Evolutionary conservation across 2,888 invertebrate species (phyloP), one percentile per base, ranked within the genome.

Genomic region (Leptodirus hochenwartii): DNA sequence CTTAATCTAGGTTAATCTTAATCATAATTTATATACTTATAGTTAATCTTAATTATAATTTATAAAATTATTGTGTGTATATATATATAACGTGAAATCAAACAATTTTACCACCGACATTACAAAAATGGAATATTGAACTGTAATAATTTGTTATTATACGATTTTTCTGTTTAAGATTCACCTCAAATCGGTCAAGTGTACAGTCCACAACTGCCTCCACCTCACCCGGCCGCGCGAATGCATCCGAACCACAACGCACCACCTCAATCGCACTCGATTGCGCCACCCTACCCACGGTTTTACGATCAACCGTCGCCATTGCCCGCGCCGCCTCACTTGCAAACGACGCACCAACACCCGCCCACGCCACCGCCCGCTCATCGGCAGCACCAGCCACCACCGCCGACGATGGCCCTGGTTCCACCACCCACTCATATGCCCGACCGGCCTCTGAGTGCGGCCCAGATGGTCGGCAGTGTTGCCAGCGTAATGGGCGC

Each of bases 161-260:
- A n/a, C n/a, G n/a, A n/a, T n/a, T n/a, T 29, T 28, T 26, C 32
- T 15, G 27, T 42, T 44, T 12, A 37, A 66, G 66, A 66, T 50
- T 74, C 74, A 27, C 73, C 75, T 11, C 72, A 73, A 58, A 67
- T 73, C 27, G 70, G 69, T 4, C 72, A 70, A 46, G 67, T 72
- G 4, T 72, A 71, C 50, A 36, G 32, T 24, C 17, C 65, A 62
- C 42, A 69, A 64, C 41, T 68, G 70, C 31, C 59, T 63, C 17
- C 60, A 64, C 23, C 55, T 59, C 22, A 69, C 69, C 39, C 71
- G 70, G 31, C 65, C 66, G 2, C 70, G 70, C n/a, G 70, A 71
- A 4, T 59, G 62, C 42, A 46, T 20, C n/a, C n/a, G n/a, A n/a
- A n/a, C n/a, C n/a, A n/a, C n/a, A n/a, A n/a, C n/a, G n/a, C n/a